Conservation (phyloP, 2,888 invertebrate genomes). For the Ashinkailepas kermadecensis region DNA sequence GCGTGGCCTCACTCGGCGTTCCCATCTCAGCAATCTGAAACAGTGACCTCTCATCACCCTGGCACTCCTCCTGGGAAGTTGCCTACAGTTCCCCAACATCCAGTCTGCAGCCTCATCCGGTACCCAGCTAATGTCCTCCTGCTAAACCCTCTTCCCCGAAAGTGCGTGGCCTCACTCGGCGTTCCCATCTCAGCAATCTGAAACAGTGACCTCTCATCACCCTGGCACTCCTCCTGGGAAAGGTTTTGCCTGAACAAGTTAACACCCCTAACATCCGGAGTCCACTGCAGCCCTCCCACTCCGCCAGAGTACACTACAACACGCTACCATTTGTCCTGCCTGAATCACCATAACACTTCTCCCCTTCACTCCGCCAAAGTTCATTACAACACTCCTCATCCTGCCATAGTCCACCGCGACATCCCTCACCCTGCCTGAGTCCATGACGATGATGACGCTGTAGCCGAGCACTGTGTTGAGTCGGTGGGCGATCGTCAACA, state of each 20-base stretch:
- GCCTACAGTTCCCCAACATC: too few species aligned
- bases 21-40: conserved; percentile 32
- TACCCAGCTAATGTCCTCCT: neutral
- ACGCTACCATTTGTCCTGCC: neutral
- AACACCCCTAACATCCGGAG: too few species aligned
- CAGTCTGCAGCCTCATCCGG: neutral
- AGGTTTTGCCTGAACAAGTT: too few species aligned
- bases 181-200: too few species aligned
- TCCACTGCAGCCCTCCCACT: neutral
- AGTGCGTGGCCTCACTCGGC: neutral
- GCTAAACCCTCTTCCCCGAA: too few species aligned
- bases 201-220: too few species aligned
- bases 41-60: too few species aligned
- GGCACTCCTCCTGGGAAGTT: neutral
- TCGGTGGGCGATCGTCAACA: conserved; percentile 85
- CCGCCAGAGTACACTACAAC: neutral
- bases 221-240: too few species aligned
- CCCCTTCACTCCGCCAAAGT: neutral
- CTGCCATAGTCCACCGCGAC: neutral
- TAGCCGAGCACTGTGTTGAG: conserved; percentile 88
- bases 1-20: conserved; percentile 22
- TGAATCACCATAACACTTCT: neutral
- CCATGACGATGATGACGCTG: conserved; percentile 45
- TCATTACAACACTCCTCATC: neutral
- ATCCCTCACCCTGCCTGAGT: conserved; percentile 44